These are phyloP conservation scores for Eleginops maclovinus DNA, from an alignment of 2,113 vertebrate genomes.

Conservation along the genomic window DNA sequence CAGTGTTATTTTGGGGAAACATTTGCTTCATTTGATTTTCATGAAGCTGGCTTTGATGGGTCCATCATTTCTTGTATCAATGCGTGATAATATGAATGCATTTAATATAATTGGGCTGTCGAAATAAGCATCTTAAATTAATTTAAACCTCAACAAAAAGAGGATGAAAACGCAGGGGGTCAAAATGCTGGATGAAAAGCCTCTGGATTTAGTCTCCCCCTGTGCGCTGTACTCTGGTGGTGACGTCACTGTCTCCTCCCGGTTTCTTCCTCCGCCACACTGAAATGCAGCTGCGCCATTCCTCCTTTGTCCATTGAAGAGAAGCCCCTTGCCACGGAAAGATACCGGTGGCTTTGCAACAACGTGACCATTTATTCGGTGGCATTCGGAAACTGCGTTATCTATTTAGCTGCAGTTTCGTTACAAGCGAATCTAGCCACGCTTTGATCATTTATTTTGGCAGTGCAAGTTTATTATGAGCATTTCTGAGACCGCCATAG, in stretches of 20 bases:
- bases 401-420: background rate
- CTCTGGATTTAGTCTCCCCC: no score
- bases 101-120: no score
- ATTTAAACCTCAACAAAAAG: no score
- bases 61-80: no score
- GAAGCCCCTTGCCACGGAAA: background rate
- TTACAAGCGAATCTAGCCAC: background rate
- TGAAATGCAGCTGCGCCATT: slow-evolving; percentile 78
- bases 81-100: no score
- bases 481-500: slow-evolving; percentile 34
- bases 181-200: no score
- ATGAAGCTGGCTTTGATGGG: no score
- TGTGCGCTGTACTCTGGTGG: no score
- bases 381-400: rapidly evolving
- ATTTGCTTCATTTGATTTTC: no score
- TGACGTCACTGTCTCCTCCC: slow-evolving; percentile 46
- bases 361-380: rapidly evolving
- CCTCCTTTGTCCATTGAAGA: slow-evolving; percentile 68
- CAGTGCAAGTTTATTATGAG: slow-evolving; percentile 22
- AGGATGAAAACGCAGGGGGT: no score
- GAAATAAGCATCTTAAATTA: no score
- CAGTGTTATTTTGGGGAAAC: no score
- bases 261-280: background rate
- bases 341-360: background rate
- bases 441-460: background rate